phyloP scores from a whole-genome alignment of 2,888 invertebrate species.

The Urechis unicinctus region DNA sequence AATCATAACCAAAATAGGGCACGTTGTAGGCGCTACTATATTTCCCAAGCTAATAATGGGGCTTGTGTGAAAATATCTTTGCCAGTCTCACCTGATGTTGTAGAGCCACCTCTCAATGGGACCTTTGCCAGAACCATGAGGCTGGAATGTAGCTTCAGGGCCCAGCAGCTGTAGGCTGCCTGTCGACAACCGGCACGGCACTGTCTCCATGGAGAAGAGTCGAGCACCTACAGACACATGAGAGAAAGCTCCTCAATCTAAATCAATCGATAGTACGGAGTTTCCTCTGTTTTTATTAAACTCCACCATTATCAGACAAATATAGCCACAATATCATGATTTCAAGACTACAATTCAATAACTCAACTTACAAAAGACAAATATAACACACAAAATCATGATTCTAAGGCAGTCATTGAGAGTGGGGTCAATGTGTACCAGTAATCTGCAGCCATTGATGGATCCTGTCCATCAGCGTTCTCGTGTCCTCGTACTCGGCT shows the following conservation, averaged over 20 bases:
- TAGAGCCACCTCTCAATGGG: constrained; percentile 17
- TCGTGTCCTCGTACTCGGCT: constrained; percentile 18
- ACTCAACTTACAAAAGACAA: too few species aligned
- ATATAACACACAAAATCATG: too few species aligned
- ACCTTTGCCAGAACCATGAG: constrained; percentile 3
- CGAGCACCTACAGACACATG: constrained; percentile 14
- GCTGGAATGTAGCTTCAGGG: constrained; percentile 19
- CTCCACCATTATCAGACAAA: too few species aligned
- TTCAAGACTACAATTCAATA: too few species aligned
- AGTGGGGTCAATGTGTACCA: constrained; percentile 9
- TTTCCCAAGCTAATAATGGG: too few species aligned
- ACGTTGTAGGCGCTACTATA: too few species aligned
- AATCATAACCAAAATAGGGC: too few species aligned
- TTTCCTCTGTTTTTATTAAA: too few species aligned
- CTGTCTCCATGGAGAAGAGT: constrained; percentile 19
- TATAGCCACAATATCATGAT: too few species aligned
- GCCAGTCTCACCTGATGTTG: constrained; percentile 16
- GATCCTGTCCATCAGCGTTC: constrained; percentile 19
- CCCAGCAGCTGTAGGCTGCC: constrained; percentile 16
- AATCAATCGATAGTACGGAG: too few species aligned
- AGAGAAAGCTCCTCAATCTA: background rate
- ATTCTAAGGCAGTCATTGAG: too few species aligned
- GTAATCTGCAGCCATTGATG: constrained; percentile 24
- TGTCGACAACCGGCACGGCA: constrained; percentile 11
- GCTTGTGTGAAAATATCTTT: background rate